phyloP scores from a whole-genome alignment of 2,797 vertebrate species.

The Pipistrellus kuhlii region DNA sequence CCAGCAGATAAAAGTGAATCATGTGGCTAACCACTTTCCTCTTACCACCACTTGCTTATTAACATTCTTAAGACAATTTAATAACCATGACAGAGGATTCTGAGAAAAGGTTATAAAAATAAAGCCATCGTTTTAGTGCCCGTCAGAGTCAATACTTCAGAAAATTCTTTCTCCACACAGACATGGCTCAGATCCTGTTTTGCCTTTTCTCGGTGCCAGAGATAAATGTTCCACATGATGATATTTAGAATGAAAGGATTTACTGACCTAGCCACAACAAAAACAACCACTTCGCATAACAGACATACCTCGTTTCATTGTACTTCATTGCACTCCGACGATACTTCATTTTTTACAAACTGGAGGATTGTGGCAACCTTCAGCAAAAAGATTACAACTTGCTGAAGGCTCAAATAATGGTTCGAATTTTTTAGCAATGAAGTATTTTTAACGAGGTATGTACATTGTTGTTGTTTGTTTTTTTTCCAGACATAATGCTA shows the following conservation, averaged over 20 bases:
- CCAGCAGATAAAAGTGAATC: background rate
- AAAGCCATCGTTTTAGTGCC: background rate
- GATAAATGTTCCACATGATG: background rate
- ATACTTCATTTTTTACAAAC: too few species aligned
- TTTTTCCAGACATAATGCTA: background rate
- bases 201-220: background rate
- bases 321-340: background rate
- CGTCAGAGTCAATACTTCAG: background rate
- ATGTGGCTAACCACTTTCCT: background rate
- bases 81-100: background rate
- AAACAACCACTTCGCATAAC: accelerated
- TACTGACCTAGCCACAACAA: accelerated
- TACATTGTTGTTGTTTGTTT: too few species aligned
- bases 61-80: background rate
- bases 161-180: background rate
- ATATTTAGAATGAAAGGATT: background rate
- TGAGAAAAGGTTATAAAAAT: background rate
- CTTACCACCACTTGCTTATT: background rate
- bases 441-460: background rate
- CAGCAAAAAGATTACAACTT: background rate
- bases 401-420: background rate
- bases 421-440: background rate
- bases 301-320: background rate
- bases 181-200: background rate
- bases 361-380: too few species aligned